A percentile compares a stretch with the other conserved stretches of the same genome.
Evolutionary conservation across 2,113 vertebrate species (phyloP).

Genomic region (Delphinus delphis): DNA sequence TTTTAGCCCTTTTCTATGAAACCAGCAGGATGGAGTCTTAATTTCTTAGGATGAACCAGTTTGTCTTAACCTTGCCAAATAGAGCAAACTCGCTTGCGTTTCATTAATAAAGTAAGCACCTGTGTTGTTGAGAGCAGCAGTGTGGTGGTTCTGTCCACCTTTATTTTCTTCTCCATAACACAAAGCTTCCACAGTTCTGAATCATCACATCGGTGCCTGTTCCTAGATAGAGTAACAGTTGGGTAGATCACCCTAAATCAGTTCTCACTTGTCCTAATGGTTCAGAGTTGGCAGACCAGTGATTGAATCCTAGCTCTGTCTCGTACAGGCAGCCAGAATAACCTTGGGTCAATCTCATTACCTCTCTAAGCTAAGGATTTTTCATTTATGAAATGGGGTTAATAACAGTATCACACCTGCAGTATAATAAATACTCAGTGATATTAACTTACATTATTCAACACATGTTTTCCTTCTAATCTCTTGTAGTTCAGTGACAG

Average conservation of each 20-base stretch:
- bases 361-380: not conserved
- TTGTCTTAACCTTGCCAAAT: slow-evolving; percentile 49
- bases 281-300: not conserved
- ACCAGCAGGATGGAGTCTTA: slow-evolving; percentile 22
- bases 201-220: not conserved
- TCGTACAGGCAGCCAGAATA: not conserved
- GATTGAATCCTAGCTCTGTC: not conserved
- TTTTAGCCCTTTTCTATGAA: slow-evolving; percentile 71
- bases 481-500: not conserved
- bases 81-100: slow-evolving; percentile 11
- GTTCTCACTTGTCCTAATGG: not conserved
- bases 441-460: not conserved
- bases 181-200: not conserved
- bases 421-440: not conserved
- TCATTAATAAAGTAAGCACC: slow-evolving; percentile 31
- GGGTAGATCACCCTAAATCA: not conserved
- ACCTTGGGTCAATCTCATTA: not conserved
- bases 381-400: not conserved
- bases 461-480: not conserved
- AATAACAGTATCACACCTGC: not conserved
- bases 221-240: not conserved
- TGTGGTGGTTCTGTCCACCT: not conserved
- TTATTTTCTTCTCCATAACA: not conserved
- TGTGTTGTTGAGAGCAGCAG: not conserved
- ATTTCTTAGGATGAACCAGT: slow-evolving; percentile 43